Base-by-base conservation (phyloP, 2,113 vertebrate genomes). In the Mungos mungo region DNA sequence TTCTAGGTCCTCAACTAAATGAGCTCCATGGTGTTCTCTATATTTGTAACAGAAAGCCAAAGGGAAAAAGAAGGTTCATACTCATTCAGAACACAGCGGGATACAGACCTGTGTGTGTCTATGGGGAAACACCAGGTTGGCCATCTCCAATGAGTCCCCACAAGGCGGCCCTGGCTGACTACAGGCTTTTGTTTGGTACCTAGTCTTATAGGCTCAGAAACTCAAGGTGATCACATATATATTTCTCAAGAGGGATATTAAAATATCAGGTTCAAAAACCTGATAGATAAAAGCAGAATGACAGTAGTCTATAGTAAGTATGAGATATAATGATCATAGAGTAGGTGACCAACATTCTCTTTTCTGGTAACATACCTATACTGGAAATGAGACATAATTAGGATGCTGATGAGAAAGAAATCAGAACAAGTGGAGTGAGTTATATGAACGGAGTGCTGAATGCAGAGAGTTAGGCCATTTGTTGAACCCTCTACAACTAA, bases 331-430 rank as follows among this genome's bases (percentile, higher is more conserved):
- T 63, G 21, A 93, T 50, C 80, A 79, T 27, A 50, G 92, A 35
- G 33, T 68, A 18, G 69, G 41, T 38, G 54, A 88, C 45, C 33
- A 38, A 47, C 23, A 66, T 47, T 16, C 16, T 96, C 86, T 90
- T 87, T 52, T 92, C 35, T 52, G 68, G 74, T 47, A 90, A 80
- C 35, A 92, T 8, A 52, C 33, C 25, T 95, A 80, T 6, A 93
- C 0, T 84, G 25, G 27, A 52, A 96, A 89, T 5, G 79, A 92
- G 96, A 83, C 92, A 77, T 54, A 16, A 90, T 65, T 81, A 92
- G 71, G 71, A 85, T 74, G 82, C 14, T 88, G 71, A 23, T 95
- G 11, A 93, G 71, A 96, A 95, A 45, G 77, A 79, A 82, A 79
- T 72, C 38, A 74, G 95, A 95, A 82, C 25, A 92, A 92, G n/a